phyloP scores from a whole-genome alignment of 2,888 invertebrate genomes.

The Alloplasta piceator region DNA sequence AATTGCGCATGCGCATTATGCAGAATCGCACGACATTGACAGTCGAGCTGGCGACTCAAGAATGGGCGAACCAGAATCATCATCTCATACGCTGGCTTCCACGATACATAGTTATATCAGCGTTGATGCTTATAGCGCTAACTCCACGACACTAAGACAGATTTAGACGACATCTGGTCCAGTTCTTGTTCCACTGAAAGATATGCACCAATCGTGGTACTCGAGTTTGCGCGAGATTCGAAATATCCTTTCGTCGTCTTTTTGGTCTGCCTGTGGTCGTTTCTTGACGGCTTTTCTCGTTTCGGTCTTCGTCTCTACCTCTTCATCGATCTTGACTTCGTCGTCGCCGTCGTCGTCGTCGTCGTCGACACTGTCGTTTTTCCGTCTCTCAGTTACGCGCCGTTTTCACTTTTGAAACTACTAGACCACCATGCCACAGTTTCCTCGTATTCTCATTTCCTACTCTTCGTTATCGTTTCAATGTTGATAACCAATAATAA shows the following conservation, averaged over 20 bases:
- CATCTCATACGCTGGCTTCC: conserved; percentile 14
- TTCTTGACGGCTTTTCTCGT: conserved; percentile 14
- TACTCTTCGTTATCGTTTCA: too few species aligned
- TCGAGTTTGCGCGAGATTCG: conserved; percentile 42
- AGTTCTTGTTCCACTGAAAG: conserved; percentile 69
- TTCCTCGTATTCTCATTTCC: too few species aligned
- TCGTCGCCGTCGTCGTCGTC: conserved; percentile 12
- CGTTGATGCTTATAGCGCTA: conserved; percentile 25
- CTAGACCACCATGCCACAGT: too few species aligned
- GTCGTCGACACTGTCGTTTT: background rate
- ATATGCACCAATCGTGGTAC: conserved; percentile 31
- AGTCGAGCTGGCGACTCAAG: conserved; percentile 38
- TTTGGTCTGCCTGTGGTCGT: background rate
- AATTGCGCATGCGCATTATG: conserved; percentile 20
- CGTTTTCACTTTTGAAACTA: too few species aligned
- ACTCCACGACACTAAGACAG: conserved; percentile 65
- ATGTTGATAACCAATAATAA: too few species aligned
- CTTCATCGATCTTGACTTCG: conserved; percentile 12
- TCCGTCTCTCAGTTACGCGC: too few species aligned
- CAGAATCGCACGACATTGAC: conserved; percentile 51
- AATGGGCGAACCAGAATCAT: conserved; percentile 44
- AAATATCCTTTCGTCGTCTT: conserved; percentile 22
- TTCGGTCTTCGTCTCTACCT: background rate
- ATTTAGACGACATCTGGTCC: conserved; percentile 80
- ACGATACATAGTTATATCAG: conserved; percentile 1